Evolutionary conservation across 2,113 vertebrate genomes (phyloP).

Genomic region (Cynocephalus volans): DNA sequence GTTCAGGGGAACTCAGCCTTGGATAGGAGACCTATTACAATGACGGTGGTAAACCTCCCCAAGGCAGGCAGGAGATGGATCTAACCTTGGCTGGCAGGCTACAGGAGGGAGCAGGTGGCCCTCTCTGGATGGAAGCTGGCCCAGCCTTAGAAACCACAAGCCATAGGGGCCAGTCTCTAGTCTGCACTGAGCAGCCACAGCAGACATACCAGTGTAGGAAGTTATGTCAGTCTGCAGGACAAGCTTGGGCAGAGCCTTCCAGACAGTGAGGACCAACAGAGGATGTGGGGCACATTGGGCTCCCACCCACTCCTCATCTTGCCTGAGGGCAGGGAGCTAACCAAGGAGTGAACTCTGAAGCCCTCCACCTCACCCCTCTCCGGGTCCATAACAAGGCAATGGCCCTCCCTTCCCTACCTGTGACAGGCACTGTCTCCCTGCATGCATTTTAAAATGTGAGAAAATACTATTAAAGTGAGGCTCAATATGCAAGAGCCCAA

Average conservation of each 20-base stretch:
- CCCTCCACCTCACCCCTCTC: neutral
- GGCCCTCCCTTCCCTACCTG: neutral
- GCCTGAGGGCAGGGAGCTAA: neutral
- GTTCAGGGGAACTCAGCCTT: neutral
- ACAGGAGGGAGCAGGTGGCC: too few species aligned
- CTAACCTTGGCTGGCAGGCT: neutral
- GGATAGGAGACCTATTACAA: rapidly evolving
- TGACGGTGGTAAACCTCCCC: rapidly evolving
- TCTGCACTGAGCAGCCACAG: neutral
- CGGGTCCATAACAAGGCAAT: rapidly evolving
- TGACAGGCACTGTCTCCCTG: constrained; percentile 35
- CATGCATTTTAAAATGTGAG: constrained; percentile 49
- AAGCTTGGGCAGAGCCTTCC: neutral
- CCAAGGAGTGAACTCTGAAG: too few species aligned
- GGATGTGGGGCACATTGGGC: neutral
- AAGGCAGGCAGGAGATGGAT: neutral
- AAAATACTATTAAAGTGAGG: constrained; percentile 17
- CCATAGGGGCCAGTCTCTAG: too few species aligned
- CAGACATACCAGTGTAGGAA: rapidly evolving
- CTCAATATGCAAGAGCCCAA: constrained; percentile 62
- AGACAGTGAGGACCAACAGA: neutral
- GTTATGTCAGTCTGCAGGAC: too few species aligned
- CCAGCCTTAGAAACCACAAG: too few species aligned
- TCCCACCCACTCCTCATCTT: neutral
- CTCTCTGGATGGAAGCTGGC: neutral